Conservation (phyloP, 2,797 vertebrate species). For the Myotis findleyi region DNA sequence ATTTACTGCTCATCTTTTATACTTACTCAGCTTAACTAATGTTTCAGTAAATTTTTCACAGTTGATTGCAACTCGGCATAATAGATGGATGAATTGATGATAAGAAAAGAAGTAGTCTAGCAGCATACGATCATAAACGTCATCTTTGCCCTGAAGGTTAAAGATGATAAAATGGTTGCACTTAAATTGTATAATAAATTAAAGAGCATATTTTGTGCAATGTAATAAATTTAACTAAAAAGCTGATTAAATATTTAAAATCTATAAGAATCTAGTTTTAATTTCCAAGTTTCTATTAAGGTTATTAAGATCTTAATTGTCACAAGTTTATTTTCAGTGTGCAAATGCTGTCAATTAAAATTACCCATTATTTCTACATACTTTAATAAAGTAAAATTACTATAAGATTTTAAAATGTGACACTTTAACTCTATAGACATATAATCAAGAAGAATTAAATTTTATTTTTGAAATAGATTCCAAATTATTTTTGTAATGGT, state of each 20-base stretch:
- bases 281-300: conserved; percentile 77
- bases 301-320: conserved; percentile 74
- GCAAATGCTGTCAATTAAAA: conserved; percentile 74
- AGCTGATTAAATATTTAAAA: conserved; percentile 81
- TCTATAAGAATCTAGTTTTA: conserved; percentile 81
- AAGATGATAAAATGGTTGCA: conserved; percentile 86
- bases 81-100: conserved; percentile 98
- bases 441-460: conserved; percentile 64
- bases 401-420: conserved; percentile 72
- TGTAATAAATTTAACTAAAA: conserved; percentile 83
- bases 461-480: conserved; percentile 70
- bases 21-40: conserved; percentile 98
- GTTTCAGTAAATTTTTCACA: conserved; percentile 99
- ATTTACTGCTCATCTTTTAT: conserved; percentile 82
- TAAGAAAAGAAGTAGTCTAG: conserved; percentile 99
- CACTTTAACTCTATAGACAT: conserved; percentile 67
- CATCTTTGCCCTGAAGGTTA: conserved; percentile 96
- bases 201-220: conserved; percentile 84
- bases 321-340: conserved; percentile 76
- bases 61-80: conserved; percentile 99
- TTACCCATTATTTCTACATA: conserved; percentile 79
- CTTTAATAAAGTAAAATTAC: conserved; percentile 73
- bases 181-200: conserved; percentile 84
- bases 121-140: conserved; percentile 98
- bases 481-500: conserved; percentile 65